Evolutionary conservation across 2,888 invertebrate species (phyloP).

Genomic region (Anticlea derivata): DNA sequence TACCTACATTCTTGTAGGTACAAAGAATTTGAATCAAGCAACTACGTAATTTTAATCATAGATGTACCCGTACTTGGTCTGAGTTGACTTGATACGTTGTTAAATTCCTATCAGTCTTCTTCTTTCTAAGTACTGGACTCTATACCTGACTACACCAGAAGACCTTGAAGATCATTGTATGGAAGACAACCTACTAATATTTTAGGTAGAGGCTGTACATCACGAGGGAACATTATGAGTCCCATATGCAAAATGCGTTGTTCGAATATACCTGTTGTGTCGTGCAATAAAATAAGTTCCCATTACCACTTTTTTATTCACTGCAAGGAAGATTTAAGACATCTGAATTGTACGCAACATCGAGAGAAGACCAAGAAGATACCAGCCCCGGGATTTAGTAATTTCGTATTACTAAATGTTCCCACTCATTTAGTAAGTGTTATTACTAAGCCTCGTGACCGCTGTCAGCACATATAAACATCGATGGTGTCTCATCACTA

Average conservation of each 20-base stretch:
- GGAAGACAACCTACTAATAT: conserved; percentile 3
- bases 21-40: too few relatives aligned
- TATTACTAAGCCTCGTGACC: conserved; percentile 57
- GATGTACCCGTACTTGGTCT: conserved; percentile 26
- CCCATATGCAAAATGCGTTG: too few relatives aligned
- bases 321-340: too few relatives aligned
- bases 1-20: too few relatives aligned
- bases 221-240: too few relatives aligned
- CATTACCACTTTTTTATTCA: too few relatives aligned
- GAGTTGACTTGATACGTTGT: conserved; percentile 20
- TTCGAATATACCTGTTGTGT: too few relatives aligned
- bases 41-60: conserved; percentile 9
- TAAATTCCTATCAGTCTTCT: conserved; percentile 23
- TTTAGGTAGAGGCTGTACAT: too few relatives aligned
- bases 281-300: too few relatives aligned
- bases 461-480: conserved; percentile 11
- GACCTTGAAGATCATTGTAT: conserved; percentile 7
- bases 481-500: too few relatives aligned
- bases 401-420: conserved; percentile 64
- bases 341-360: not conserved
- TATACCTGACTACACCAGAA: conserved; percentile 14
- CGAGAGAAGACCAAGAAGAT: conserved; percentile 24
- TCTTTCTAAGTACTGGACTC: conserved; percentile 26
- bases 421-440: conserved; percentile 52
- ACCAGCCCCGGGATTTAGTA: conserved; percentile 60